Evolutionary conservation across 53 echinoderm and acorn worm genomes (phyloP).

Genomic region (Echinarachnius parma): DNA sequence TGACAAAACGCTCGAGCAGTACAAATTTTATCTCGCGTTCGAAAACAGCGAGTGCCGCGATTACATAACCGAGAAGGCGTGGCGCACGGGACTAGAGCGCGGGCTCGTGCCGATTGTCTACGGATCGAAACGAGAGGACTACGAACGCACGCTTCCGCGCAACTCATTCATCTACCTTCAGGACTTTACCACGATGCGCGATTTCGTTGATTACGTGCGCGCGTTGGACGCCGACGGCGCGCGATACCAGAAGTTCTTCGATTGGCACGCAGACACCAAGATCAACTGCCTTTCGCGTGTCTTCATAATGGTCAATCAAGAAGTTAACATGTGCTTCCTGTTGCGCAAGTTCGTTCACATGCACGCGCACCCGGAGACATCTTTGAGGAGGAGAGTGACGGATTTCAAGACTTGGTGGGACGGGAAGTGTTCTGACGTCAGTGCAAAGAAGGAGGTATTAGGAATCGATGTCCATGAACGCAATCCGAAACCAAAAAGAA

Average conservation of each 20-base stretch:
- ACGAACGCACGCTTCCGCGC: constrained; percentile 45
- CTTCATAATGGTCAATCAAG: constrained; percentile 10
- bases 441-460: neutral
- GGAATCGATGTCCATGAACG: constrained; percentile 24
- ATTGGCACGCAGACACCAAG: constrained; percentile 46
- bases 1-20: constrained; percentile 20
- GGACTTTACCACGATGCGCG: constrained; percentile 47
- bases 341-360: constrained; percentile 10
- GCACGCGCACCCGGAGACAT: constrained; percentile 1
- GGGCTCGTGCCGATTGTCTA: constrained; percentile 68
- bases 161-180: constrained; percentile 65
- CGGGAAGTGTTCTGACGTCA: constrained; percentile 2
- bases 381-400: neutral
- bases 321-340: constrained; percentile 29
- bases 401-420: constrained; percentile 28
- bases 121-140: constrained; percentile 53
- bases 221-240: constrained; percentile 38
- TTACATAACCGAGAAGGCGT: constrained; percentile 67
- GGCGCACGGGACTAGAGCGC: constrained; percentile 49
- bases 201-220: constrained; percentile 45
- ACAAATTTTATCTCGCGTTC: constrained; percentile 68
- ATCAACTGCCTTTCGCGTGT: constrained; percentile 34
- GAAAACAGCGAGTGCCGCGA: constrained; percentile 72
- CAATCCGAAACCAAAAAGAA: too few species aligned
- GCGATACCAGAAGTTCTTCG: constrained; percentile 54